Base-by-base conservation (phyloP, 1,140 invertebrate genomes). In the Cardiocondyla obscurior region DNA sequence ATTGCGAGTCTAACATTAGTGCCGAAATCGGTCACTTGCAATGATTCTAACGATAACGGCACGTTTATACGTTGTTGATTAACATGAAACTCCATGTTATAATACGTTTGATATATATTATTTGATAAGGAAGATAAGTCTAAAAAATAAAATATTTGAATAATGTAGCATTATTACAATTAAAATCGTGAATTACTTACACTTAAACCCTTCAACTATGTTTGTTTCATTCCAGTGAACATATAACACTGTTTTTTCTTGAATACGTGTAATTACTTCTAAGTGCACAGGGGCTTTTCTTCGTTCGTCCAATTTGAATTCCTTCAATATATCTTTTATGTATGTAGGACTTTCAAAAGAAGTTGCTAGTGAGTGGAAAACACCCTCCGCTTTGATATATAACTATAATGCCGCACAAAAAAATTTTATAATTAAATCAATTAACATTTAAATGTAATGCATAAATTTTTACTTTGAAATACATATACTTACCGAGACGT, bases 191-290 rank as follows among this genome's bases (percentile, higher is more conserved):
- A 85, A 25, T 55, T 44, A 55, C 90, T 91, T 87, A 94, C 94
- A 93, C 81, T 93, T 87, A 44, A 92, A 88, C 55, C 93, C 91
- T 73, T 94, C 93, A 19, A 93, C 85, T 76, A 95, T 95, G 82
- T 94, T 95, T 39, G 94, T 94, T 82, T 94, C 92, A 86, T 96
- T 96, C 36, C 95, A 91, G 84, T 95, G 94, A 79, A 95, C 93
- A n/a, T 95, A 95, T 4, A 95, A 89, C 39, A 96, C 94, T 25
- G 95, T 94, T 87, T 95, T 95, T 58, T 94, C 94, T 89, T 96
- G 95, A 89, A 95, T 92, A 86, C 94, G 94, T 16, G 95, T 88
- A 65, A 96, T 95, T 33, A 95, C 90, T 89, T 96, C 95, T 33
- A 96, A 89, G 82, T 96, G 95, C 10, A 95, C 88, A 25, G 94